Conservation (phyloP, 1,140 invertebrate genomes). For the Heliconius hermathena region DNA sequence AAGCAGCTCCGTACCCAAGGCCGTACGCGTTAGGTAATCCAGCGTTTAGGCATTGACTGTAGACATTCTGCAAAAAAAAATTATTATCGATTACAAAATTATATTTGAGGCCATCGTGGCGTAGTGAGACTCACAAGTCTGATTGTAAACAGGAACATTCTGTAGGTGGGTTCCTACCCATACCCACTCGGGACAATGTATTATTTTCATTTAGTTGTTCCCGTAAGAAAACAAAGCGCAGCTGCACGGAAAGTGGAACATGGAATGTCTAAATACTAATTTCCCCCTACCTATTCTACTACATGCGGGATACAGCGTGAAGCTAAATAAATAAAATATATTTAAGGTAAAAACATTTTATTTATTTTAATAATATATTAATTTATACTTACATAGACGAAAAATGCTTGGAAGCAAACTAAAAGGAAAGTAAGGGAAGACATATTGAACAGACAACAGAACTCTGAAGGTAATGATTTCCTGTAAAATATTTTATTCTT, state of each 20-base stretch:
- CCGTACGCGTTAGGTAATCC: neutral
- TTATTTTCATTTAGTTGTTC: too few species aligned
- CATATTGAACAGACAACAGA: neutral
- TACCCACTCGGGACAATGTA: too few species aligned
- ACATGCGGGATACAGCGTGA: neutral
- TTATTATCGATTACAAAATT: too few species aligned
- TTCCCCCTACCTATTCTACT: neutral
- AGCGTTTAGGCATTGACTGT: constrained; percentile 25
- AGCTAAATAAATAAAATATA: neutral
- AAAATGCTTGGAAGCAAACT: constrained; percentile 7
- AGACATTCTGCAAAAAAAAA: constrained; percentile 16
- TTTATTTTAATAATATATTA: too few species aligned
- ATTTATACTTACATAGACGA: constrained; percentile 2
- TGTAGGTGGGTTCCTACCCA: too few species aligned
- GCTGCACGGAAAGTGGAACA: too few species aligned
- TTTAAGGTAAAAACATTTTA: too few species aligned
- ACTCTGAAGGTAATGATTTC: neutral
- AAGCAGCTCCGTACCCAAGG: neutral
- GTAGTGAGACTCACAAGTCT: too few species aligned
- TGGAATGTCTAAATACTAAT: neutral
- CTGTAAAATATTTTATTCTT: neutral
- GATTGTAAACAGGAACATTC: too few species aligned
- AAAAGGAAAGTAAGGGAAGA: constrained; percentile 5
- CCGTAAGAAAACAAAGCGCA: too few species aligned
- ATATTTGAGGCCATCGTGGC: too few species aligned